phyloP scores from a whole-genome alignment of 1,140 invertebrate genomes.

The Dufourea novaeangliae region DNA sequence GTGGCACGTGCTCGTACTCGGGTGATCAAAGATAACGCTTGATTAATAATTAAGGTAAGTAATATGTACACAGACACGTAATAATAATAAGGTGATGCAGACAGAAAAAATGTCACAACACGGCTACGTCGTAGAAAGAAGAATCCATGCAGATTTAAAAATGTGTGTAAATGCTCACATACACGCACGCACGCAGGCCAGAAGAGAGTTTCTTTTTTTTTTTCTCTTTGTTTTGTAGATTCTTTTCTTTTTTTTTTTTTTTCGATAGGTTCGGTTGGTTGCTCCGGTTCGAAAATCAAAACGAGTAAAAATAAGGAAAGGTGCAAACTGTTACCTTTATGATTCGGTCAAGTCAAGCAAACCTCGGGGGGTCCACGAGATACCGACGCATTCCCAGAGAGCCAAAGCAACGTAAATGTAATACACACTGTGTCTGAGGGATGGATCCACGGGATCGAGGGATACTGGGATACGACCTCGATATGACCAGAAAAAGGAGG shows the following conservation, averaged over 20 bases:
- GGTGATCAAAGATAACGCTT: slow-evolving; percentile 58
- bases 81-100: slow-evolving; percentile 44
- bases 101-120: slow-evolving; percentile 37
- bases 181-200: slow-evolving; percentile 69
- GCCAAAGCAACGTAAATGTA: slow-evolving; percentile 84
- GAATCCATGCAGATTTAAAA: slow-evolving; percentile 70
- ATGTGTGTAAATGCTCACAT: slow-evolving; percentile 59
- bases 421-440: slow-evolving; percentile 80
- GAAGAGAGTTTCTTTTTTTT: slow-evolving; percentile 54
- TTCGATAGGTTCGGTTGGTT: slow-evolving; percentile 38
- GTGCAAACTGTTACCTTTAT: slow-evolving; percentile 82
- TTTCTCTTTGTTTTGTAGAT: not conserved
- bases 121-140: slow-evolving; percentile 44
- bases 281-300: slow-evolving; percentile 51
- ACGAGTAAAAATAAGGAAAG: slow-evolving; percentile 77
- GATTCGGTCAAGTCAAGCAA: slow-evolving; percentile 83
- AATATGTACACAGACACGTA: slow-evolving; percentile 61
- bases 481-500: not conserved
- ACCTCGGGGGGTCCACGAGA: slow-evolving; percentile 82
- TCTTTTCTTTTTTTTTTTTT: slow-evolving; percentile 31
- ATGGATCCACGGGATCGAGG: slow-evolving; percentile 3
- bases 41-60: slow-evolving; percentile 58
- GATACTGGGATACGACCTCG: not conserved
- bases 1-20: slow-evolving; percentile 73
- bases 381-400: slow-evolving; percentile 84